Evolutionary conservation across 2,888 invertebrate species (phyloP).

Genomic region (Sipha maydis): DNA sequence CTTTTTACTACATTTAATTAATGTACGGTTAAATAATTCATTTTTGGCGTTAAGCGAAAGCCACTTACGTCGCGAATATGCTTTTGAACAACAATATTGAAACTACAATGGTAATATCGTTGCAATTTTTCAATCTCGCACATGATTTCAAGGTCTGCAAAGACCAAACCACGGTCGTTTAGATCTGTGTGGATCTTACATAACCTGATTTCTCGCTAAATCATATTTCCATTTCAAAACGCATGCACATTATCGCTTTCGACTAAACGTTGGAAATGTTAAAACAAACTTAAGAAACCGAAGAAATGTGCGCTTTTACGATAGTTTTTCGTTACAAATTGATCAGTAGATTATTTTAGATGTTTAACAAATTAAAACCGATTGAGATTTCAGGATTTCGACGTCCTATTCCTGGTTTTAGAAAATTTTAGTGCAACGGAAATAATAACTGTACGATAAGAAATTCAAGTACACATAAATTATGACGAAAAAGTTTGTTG

Average conservation of each 20-base stretch:
- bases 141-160: background rate
- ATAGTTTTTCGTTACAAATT: no score
- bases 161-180: constrained; percentile 20
- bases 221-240: no score
- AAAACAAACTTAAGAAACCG: no score
- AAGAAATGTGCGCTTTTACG: no score
- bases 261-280: no score
- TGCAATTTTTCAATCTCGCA: background rate
- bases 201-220: background rate
- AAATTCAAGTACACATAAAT: background rate
- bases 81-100: background rate
- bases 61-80: background rate
- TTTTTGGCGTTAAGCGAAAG: background rate
- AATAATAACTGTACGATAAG: no score
- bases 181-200: background rate
- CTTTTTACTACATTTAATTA: background rate
- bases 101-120: background rate
- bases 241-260: no score
- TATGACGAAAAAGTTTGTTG: background rate
- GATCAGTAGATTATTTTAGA: no score
- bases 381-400: no score
- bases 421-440: no score
- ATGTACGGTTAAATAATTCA: background rate
- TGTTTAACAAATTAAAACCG: no score
- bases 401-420: no score